Percentiles rank a stretch among this genome's conserved stretches.
Evolutionary conservation across 2,888 invertebrate genomes (phyloP).

Genomic region (Operophtera brumata): DNA sequence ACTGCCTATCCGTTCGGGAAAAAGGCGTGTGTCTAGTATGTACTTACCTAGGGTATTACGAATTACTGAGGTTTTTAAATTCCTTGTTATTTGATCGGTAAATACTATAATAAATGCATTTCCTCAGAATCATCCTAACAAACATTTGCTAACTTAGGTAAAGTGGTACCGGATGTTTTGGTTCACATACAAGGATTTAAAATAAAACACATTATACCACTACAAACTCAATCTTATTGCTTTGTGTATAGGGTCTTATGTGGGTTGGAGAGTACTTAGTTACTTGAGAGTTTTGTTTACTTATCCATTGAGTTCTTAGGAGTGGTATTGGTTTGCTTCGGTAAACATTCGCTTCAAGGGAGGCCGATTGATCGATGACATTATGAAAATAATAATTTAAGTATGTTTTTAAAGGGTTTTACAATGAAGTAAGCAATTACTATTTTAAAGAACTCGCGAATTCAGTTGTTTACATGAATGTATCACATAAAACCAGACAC

Average conservation of each 20-base stretch:
- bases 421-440: no score
- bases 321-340: constrained; percentile 56
- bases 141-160: constrained; percentile 56
- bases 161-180: constrained; percentile 66
- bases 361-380: constrained; percentile 45
- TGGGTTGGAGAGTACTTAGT: constrained; percentile 18
- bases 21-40: no score
- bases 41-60: background rate
- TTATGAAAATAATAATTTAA: constrained; percentile 36
- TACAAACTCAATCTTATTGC: constrained; percentile 23
- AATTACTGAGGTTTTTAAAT: constrained; percentile 10
- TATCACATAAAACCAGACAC: no score
- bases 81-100: constrained; percentile 12
- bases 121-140: constrained; percentile 35
- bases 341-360: constrained; percentile 48
- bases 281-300: constrained; percentile 49
- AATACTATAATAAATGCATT: constrained; percentile 18
- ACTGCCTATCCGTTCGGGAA: no score
- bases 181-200: constrained; percentile 64
- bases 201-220: constrained; percentile 31
- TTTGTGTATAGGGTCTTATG: constrained; percentile 12
- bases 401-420: constrained; percentile 13
- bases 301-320: constrained; percentile 55
- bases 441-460: no score
- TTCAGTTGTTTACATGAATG: no score